Conservation (phyloP, 1,140 invertebrate genomes). For the Lucilia sericata region DNA sequence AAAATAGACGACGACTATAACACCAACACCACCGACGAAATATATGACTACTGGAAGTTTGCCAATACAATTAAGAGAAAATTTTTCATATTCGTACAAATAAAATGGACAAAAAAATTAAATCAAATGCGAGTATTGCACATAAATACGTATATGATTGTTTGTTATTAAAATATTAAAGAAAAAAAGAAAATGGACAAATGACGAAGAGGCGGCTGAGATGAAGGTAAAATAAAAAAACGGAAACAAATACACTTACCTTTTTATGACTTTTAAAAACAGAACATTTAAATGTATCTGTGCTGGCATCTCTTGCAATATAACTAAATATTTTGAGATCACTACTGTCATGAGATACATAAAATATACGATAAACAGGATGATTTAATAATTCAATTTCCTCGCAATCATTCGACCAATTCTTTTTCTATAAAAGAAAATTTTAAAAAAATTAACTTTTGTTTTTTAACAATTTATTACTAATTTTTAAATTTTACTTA, state of each 20-base stretch:
- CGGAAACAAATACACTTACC: conserved; percentile 71
- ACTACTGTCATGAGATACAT: conserved; percentile 99
- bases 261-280: conserved; percentile 99
- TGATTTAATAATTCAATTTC: conserved; percentile 86
- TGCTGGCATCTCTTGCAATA: conserved; percentile 94
- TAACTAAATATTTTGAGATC: conserved; percentile 99
- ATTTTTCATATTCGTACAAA: conserved; percentile 17
- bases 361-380: conserved; percentile 99
- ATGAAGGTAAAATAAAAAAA: not conserved
- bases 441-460: conserved; percentile 14
- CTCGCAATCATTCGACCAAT: conserved; percentile 81
- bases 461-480: too few species aligned
- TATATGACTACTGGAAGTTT: conserved; percentile 28
- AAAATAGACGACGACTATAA: not conserved
- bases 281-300: conserved; percentile 97
- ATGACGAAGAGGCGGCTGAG: not conserved
- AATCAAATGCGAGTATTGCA: not conserved
- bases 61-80: conserved; percentile 39
- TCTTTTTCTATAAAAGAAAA: conserved; percentile 73
- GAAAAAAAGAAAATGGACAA: too few species aligned
- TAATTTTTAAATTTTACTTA: too few species aligned
- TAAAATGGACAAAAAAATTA: conserved; percentile 10
- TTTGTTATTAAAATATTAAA: not conserved
- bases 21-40: not conserved
- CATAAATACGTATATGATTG: not conserved